Evolutionary conservation across 2,888 invertebrate species (phyloP).

Genomic region (Drosophila engyochracea): DNA sequence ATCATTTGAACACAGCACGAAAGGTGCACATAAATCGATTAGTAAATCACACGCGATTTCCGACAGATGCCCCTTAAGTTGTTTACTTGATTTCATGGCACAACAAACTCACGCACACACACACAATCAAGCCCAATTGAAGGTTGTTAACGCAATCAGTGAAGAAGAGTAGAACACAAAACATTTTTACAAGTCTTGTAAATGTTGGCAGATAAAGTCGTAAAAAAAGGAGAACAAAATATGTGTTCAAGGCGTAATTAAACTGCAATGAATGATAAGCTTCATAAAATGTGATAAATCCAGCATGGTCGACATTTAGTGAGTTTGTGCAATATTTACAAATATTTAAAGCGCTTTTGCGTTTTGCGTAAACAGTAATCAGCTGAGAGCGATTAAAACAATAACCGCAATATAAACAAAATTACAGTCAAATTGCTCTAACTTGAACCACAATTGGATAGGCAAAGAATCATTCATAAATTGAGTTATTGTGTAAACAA

Average conservation of each 20-base stretch:
- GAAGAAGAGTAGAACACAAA: background rate
- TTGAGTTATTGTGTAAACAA: background rate
- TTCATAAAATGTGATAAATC: slow-evolving; percentile 27
- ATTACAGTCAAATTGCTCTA: background rate
- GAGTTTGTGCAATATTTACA: background rate
- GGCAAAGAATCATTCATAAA: background rate
- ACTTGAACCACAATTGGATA: background rate
- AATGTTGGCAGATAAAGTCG: background rate
- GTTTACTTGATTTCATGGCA: slow-evolving; percentile 5
- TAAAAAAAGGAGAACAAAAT: background rate
- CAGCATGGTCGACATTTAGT: background rate
- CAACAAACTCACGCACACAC: background rate
- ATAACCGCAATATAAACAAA: slow-evolving; percentile 32
- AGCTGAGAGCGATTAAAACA: slow-evolving; percentile 25
- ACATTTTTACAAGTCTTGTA: background rate
- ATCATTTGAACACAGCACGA: background rate
- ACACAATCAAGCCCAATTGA: background rate
- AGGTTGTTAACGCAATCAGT: slow-evolving; percentile 16
- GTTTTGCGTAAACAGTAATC: slow-evolving; percentile 15
- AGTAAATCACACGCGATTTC: background rate
- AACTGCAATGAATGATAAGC: slow-evolving; percentile 12
- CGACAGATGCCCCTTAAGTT: slow-evolving; percentile 4
- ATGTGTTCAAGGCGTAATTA: slow-evolving; percentile 8
- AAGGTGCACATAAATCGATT: background rate
- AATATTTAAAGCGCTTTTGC: slow-evolving; percentile 16